Conservation (phyloP, 2,888 invertebrate genomes). For the Ornithoptera alexandrae region DNA sequence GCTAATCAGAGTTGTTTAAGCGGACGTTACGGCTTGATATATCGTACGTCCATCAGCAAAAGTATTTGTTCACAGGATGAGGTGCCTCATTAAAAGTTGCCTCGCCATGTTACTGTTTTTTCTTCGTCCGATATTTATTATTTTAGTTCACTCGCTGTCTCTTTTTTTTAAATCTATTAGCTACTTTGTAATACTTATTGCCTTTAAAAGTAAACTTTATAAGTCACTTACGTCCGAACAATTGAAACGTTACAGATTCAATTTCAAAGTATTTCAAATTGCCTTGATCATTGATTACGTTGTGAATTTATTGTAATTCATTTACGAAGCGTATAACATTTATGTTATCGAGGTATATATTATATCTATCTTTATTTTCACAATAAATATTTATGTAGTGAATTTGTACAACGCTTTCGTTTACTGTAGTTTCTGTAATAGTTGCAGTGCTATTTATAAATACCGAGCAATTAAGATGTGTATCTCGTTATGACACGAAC, state of each 20-base stretch:
- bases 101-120: constrained; percentile 21
- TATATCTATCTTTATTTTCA: too few relatives aligned
- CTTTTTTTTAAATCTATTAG: neutral
- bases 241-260: too few relatives aligned
- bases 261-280: too few relatives aligned
- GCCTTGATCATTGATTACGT: too few relatives aligned
- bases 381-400: too few relatives aligned
- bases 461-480: constrained; percentile 58
- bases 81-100: constrained; percentile 23
- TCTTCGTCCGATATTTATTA: constrained; percentile 1
- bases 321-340: too few relatives aligned
- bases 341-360: neutral
- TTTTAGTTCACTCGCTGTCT: constrained; percentile 10
- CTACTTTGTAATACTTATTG: neutral
- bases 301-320: too few relatives aligned
- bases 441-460: constrained; percentile 40
- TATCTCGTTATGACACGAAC: constrained; percentile 58
- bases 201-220: neutral
- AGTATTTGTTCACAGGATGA: constrained; percentile 22
- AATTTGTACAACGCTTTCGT: too few relatives aligned
- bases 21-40: constrained; percentile 27
- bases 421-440: neutral
- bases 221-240: too few relatives aligned
- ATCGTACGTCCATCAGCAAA: constrained; percentile 7
- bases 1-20: constrained; percentile 32